Evolutionary conservation across 1,140 invertebrate genomes (phyloP).

Genomic region (Cyclina sinensis): DNA sequence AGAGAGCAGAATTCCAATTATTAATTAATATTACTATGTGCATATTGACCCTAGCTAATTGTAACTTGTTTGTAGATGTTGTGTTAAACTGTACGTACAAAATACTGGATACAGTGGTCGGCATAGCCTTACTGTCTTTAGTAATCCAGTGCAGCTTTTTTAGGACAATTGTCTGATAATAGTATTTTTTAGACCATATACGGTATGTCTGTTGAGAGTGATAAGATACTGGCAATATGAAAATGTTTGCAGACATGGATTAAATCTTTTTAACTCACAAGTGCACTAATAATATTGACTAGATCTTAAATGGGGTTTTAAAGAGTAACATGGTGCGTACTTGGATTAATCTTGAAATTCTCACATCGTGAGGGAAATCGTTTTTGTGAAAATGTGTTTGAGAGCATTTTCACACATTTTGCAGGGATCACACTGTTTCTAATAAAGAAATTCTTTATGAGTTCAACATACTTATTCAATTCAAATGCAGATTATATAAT

Average conservation of each 20-base stretch:
- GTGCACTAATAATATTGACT: slow-evolving; percentile 42
- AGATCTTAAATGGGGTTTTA: slow-evolving; percentile 6
- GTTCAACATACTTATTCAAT: background rate
- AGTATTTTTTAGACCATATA: background rate
- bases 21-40: background rate
- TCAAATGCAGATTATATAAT: background rate
- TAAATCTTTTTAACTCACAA: slow-evolving; percentile 40
- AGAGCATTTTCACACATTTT: background rate
- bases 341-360: slow-evolving; percentile 21
- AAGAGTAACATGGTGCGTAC: slow-evolving; percentile 30
- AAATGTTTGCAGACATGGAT: slow-evolving; percentile 43
- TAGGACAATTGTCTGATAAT: too few relatives aligned
- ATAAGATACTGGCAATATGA: slow-evolving; percentile 31
- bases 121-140: too few relatives aligned
- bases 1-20: background rate
- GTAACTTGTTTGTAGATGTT: too few relatives aligned
- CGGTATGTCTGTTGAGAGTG: slow-evolving; percentile 4
- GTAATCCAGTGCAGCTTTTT: too few relatives aligned
- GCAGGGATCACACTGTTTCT: background rate
- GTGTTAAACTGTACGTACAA: too few relatives aligned
- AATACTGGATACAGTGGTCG: too few relatives aligned
- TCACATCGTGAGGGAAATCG: slow-evolving; percentile 1
- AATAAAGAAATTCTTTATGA: slow-evolving; percentile 8
- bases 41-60: too few relatives aligned
- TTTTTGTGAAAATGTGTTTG: background rate